Conservation (phyloP, 2,113 vertebrate genomes). For the Esox niger region DNA sequence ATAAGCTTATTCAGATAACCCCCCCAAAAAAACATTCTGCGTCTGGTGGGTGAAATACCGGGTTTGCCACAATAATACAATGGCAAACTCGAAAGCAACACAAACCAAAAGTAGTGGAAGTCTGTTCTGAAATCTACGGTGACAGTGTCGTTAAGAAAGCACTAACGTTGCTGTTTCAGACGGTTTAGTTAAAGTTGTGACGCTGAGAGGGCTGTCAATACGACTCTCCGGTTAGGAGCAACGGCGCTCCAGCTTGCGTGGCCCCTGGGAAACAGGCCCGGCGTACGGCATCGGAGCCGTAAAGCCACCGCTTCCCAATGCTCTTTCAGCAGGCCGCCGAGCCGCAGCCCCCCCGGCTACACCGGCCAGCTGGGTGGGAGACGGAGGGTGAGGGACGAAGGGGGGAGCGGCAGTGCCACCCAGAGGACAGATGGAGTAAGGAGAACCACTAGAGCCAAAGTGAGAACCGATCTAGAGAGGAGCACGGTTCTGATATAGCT, state of each 20-base stretch:
- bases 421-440: slow-evolving; percentile 42
- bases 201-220: slow-evolving; percentile 50
- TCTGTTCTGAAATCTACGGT: too few species aligned
- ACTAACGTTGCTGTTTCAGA: neutral
- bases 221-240: slow-evolving; percentile 62
- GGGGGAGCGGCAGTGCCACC: slow-evolving; percentile 57
- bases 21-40: too few species aligned
- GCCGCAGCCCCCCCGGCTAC: slow-evolving; percentile 70
- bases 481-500: too few species aligned
- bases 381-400: slow-evolving; percentile 18
- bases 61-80: too few species aligned
- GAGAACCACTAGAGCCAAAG: too few species aligned
- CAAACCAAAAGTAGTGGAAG: too few species aligned
- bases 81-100: too few species aligned
- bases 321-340: slow-evolving; percentile 72
- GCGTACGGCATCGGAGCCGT: slow-evolving; percentile 63
- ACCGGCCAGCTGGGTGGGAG: slow-evolving; percentile 70
- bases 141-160: too few species aligned
- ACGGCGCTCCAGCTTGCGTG: slow-evolving; percentile 72
- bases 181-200: neutral
- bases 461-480: too few species aligned
- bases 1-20: too few species aligned
- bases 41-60: too few species aligned
- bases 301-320: slow-evolving; percentile 75
- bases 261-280: slow-evolving; percentile 70